Evolutionary conservation across 2,113 vertebrate species (phyloP), one percentile per base, ranked within the genome.

Genomic region (Ascaphus truei): DNA sequence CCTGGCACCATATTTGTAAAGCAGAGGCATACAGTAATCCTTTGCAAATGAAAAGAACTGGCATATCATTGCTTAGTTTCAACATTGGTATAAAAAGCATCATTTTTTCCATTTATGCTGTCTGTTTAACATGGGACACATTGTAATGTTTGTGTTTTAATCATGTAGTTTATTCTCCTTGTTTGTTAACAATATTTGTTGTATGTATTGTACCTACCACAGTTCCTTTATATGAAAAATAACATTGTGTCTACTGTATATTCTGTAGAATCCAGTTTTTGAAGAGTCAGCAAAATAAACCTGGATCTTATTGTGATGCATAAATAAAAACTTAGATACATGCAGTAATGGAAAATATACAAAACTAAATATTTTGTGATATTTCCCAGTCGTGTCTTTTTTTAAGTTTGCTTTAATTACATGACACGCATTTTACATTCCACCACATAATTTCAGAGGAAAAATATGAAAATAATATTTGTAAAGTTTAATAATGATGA

Each of bases 191-290:
- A 52, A 56, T 55, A 30, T 27, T 53, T 56, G 52, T 7, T 41
- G n/a, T n/a, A 66, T 47, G 48, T 36, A 55, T 55, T 55, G 30
- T 55, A 66, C 63, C 63, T 66, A 55, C 63, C 63, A 55, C 63
- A 66, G 63, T 65, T 16, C n/a, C 23, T 15, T 7, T 30, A 29
- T 10, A 26, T 53, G 22, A 15, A 26, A 39, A 36, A 55, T 30
- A n/a, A 66, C 31, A 52, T 11, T 22, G 34, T 55, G 31, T n/a
- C n/a, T n/a, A n/a, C n/a, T 31, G 26, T 7, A 51, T 63, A 53
- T 41, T 53, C 34, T 23, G 33, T 16, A 53, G 48, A 53, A 27
- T 62, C 31, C 36, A 41, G 9, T 45, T 45, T 12, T 45, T 45
- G 16, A n/a, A 18, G 7, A n/a, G n/a, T n/a, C n/a, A 53, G 36